Conservation (phyloP, 2,113 vertebrate species). For the Rhodinocichla rosea region DNA sequence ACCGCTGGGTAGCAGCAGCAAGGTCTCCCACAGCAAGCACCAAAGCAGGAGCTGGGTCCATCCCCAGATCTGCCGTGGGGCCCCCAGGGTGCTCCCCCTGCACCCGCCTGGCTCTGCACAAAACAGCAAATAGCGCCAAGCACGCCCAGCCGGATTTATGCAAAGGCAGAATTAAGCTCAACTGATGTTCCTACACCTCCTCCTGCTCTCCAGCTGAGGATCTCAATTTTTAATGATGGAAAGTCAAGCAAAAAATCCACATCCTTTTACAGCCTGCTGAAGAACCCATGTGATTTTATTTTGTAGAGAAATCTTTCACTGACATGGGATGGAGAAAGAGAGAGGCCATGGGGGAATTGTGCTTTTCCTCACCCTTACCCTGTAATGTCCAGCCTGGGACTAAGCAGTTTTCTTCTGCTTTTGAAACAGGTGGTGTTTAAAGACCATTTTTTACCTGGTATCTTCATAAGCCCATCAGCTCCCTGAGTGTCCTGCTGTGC, state of each 20-base stretch:
- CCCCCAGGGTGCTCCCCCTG: background rate
- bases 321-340: background rate
- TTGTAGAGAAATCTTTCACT: background rate
- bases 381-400: background rate
- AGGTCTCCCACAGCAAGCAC: background rate
- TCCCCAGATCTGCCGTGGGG: background rate
- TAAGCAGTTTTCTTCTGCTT: background rate
- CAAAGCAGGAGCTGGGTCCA: background rate
- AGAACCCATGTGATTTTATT: background rate
- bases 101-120: background rate
- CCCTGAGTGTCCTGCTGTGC: background rate
- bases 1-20: background rate
- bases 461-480: background rate
- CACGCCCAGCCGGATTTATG: rapidly evolving
- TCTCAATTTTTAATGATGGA: background rate
- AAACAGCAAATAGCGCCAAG: background rate
- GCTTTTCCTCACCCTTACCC: background rate
- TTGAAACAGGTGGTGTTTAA: background rate
- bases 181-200: background rate
- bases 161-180: background rate
- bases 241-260: background rate
- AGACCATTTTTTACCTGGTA: background rate
- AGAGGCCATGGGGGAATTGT: background rate
- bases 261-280: background rate
- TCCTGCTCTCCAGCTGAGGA: background rate